Evolutionary conservation across 2,888 invertebrate genomes (phyloP).

Genomic region (Stenchaetothrips biformis): DNA sequence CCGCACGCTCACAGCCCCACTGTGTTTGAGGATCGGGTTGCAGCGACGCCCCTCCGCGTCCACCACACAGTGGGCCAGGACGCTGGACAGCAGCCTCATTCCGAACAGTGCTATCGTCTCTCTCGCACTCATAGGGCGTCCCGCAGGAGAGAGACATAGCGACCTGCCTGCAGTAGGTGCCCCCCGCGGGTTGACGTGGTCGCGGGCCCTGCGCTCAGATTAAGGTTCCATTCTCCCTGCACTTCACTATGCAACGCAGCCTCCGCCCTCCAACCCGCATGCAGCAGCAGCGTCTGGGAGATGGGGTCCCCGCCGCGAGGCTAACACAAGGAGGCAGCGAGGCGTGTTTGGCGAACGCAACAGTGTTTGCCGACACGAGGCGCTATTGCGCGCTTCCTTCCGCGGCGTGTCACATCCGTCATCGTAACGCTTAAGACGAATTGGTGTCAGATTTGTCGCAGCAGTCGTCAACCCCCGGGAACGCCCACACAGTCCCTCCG

Average conservation of each 20-base stretch:
- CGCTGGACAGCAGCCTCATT: too few species aligned
- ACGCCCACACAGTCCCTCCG: too few species aligned
- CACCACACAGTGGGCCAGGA: too few species aligned
- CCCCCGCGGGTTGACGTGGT: neutral
- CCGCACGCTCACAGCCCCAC: too few species aligned
- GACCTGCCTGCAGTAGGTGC: too few species aligned
- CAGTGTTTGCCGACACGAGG: neutral
- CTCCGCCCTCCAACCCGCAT: slow-evolving; percentile 5
- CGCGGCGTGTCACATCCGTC: neutral
- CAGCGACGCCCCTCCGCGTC: neutral
- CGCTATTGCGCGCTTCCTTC: neutral
- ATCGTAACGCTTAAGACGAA: neutral
- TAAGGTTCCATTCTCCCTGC: neutral
- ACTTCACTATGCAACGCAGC: neutral
- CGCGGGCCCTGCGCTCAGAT: neutral
- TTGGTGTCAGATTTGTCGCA: too few species aligned
- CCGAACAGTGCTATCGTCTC: too few species aligned
- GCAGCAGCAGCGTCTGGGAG: too few species aligned
- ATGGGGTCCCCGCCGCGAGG: neutral
- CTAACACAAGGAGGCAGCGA: too few species aligned
- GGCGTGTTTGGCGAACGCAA: neutral
- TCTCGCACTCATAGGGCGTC: neutral
- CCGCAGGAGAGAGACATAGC: neutral
- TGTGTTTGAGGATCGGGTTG: neutral
- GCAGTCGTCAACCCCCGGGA: too few species aligned